Conservation (phyloP, 2,888 invertebrate species). For the Pristionchus entomophagus region DNA sequence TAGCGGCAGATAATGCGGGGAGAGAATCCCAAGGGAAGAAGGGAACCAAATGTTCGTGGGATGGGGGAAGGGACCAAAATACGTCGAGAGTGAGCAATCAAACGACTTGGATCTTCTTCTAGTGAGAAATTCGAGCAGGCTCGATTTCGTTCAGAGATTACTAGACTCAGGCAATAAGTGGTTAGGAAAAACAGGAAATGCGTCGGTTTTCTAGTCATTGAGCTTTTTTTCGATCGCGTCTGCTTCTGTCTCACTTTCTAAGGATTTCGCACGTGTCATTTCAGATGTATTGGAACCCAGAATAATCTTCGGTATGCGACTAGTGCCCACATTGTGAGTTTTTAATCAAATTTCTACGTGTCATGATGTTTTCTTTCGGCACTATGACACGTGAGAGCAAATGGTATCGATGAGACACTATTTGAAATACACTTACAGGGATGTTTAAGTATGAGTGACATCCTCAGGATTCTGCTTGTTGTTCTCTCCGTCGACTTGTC, state of each 20-base stretch:
- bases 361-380: too few species aligned
- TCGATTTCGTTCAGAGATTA: too few species aligned
- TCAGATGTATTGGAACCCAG: neutral
- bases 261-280: neutral
- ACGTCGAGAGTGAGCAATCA: neutral
- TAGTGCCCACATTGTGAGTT: neutral
- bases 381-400: too few species aligned
- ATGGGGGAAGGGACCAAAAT: neutral
- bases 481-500: neutral
- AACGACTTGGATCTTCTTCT: too few species aligned
- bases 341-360: neutral
- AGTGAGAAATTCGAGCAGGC: too few species aligned
- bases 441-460: too few species aligned
- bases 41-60: neutral
- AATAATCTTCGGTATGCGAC: neutral
- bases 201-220: neutral
- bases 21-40: neutral
- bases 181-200: neutral
- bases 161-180: too few species aligned
- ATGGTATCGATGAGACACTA: too few species aligned
- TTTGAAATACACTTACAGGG: too few species aligned
- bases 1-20: neutral
- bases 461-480: neutral
- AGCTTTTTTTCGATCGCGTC: too few species aligned
- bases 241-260: too few species aligned